Evolutionary conservation across 2,888 invertebrate species (phyloP).

Genomic region (Mongoloraphidia duomilia): DNA sequence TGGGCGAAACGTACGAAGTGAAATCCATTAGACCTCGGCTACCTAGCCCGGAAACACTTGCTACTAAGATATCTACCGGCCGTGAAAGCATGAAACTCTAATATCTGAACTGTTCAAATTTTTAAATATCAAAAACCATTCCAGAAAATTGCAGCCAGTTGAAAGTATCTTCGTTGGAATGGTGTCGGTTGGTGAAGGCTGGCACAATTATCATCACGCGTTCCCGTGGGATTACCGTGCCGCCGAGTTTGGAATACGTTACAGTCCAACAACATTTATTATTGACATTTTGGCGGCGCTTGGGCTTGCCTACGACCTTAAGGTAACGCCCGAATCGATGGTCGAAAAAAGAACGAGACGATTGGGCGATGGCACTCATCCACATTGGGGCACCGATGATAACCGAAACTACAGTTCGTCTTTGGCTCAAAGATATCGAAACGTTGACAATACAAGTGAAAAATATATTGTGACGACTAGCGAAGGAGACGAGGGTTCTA

Average conservation of each 20-base stretch:
- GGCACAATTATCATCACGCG: constrained; percentile 67
- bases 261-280: constrained; percentile 45
- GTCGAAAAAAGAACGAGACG: constrained; percentile 40
- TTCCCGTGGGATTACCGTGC: constrained; percentile 55
- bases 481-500: not conserved
- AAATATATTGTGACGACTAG: not conserved
- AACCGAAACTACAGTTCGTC: not conserved
- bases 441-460: constrained; percentile 1
- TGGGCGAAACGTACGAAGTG: too few species aligned
- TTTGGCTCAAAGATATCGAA: not conserved
- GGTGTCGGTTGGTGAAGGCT: constrained; percentile 49
- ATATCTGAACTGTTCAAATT: too few species aligned
- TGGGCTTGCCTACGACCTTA: constrained; percentile 50
- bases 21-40: too few species aligned
- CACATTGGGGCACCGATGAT: constrained; percentile 27
- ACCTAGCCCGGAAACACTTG: too few species aligned
- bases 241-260: constrained; percentile 36
- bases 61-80: too few species aligned
- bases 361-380: constrained; percentile 52
- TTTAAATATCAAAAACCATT: constrained; percentile 13
- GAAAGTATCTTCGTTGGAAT: constrained; percentile 48
- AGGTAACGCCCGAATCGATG: constrained; percentile 29
- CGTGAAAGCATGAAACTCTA: too few species aligned
- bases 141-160: constrained; percentile 42
- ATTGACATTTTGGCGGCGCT: constrained; percentile 44